Percentiles rank a stretch among this genome's conserved stretches.
These are phyloP conservation scores for Neuroterus valhalla DNA, from an alignment of 1,140 invertebrate species.

Conservation along the genomic window DNA sequence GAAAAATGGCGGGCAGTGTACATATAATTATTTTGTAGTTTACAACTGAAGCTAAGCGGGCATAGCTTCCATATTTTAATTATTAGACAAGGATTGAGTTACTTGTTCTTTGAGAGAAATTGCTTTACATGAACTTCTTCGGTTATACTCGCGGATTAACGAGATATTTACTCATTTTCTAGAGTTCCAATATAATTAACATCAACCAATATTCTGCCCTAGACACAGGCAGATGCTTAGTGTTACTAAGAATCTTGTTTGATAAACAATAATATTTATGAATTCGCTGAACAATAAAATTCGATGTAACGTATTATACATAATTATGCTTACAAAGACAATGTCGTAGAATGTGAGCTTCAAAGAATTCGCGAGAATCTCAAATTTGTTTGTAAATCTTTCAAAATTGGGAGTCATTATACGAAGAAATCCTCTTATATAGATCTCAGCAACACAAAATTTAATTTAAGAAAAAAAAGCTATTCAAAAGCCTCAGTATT, in stretches of 20 bases:
- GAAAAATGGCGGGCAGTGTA: too few relatives aligned
- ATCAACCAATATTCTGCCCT: neutral
- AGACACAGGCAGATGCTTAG: neutral
- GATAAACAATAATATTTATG: slow-evolving; percentile 43
- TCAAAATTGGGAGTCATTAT: too few relatives aligned
- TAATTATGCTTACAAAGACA: slow-evolving; percentile 49
- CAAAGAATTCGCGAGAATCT: neutral
- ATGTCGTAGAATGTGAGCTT: neutral
- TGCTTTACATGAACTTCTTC: too few relatives aligned
- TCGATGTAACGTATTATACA: slow-evolving; percentile 55
- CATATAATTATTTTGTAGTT: too few relatives aligned
- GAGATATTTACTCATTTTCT: neutral
- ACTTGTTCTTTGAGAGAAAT: too few relatives aligned
- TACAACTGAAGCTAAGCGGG: too few relatives aligned
- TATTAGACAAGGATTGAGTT: too few relatives aligned
- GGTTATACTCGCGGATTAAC: too few relatives aligned
- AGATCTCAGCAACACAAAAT: neutral
- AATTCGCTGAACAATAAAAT: slow-evolving; percentile 57
- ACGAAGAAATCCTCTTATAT: neutral
- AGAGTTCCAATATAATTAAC: neutral
- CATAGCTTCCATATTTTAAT: too few relatives aligned
- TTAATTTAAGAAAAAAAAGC: neutral
- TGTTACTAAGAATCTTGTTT: slow-evolving; percentile 19
- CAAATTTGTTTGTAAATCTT: neutral
- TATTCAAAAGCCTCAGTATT: neutral